Evolutionary conservation across 2,113 vertebrate species (phyloP), one percentile per base, ranked within the genome.

Genomic region (Scatophagus argus): DNA sequence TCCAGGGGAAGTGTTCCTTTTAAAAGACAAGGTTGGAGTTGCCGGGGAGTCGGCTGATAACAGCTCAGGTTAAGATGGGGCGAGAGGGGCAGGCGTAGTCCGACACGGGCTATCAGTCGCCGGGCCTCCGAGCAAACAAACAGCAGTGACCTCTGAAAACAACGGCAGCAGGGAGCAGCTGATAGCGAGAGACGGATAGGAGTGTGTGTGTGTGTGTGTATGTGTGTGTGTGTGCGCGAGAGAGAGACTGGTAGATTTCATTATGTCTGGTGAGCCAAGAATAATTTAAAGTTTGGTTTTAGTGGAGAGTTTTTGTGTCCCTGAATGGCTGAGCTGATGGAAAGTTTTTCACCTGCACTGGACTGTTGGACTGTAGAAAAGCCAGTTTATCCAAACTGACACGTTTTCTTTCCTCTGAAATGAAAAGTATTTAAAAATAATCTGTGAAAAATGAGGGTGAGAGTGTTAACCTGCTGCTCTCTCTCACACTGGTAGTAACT

Each of bases 1-100:
- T 91, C 87, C 91, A 86, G 87, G 83, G 91, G 90, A 92, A 92
- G 84, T 85, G 86, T 90, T 91, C 86, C 82, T 83, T 91, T 92
- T 72, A 87, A 69, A 75, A 87, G 81, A 92, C 91, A 84, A 78
- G 89, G 41, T 68, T 67, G 82, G 78, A 85, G 89, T 73, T 76
- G 85, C 70, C 23, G n/a, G 79, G 89, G 87, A 83, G 85, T 79
- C 5, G 72, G 56, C 83, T 87, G 88, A 90, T 92, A 90, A 74
- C 51, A 7, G 39, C 67, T 58, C 77, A 82, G 87, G 89, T 88
- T 87, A 79, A 87, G 89, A 90, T 75, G 82, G 65, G 85, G 64
- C 17, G 47, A 75, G 68, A 19, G 81, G 76, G 83, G 83, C 59
- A 43, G 87, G 74, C 68, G 84, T 81, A 74, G 87, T 79, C 83